Percentiles rank a stretch among this genome's conserved stretches.
These are phyloP conservation scores for Betta splendens DNA, from an alignment of 2,797 vertebrate genomes.

Conservation along the genomic window DNA sequence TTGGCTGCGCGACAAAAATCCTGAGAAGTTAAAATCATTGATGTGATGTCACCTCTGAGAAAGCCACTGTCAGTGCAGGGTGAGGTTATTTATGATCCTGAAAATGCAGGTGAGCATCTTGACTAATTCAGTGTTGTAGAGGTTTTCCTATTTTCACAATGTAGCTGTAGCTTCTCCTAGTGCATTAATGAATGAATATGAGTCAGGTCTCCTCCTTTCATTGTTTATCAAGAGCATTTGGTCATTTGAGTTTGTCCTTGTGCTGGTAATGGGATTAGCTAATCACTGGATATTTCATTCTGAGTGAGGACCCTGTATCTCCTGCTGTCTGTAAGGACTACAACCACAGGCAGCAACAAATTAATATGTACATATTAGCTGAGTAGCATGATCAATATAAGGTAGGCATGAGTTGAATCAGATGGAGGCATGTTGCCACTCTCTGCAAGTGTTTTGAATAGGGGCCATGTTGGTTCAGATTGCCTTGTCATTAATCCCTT, in stretches of 20 bases:
- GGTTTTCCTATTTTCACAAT: slow-evolving; percentile 37
- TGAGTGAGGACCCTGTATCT: slow-evolving; percentile 25
- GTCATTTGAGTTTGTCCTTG: slow-evolving; percentile 51
- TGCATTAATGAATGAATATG: slow-evolving; percentile 27
- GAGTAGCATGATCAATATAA: slow-evolving; percentile 15
- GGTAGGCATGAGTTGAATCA: slow-evolving; percentile 33
- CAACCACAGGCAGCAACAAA: slow-evolving; percentile 33
- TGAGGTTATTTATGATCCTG: slow-evolving; percentile 65
- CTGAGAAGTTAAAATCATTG: slow-evolving; percentile 76
- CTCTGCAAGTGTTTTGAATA: slow-evolving; percentile 65
- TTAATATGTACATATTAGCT: slow-evolving; percentile 32
- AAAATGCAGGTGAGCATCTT: slow-evolving; percentile 57
- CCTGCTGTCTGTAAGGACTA: slow-evolving; percentile 34
- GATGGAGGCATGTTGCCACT: slow-evolving; percentile 60
- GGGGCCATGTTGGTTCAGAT: slow-evolving; percentile 74
- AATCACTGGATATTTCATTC: slow-evolving; percentile 49
- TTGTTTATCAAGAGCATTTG: slow-evolving; percentile 65
- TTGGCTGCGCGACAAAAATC: slow-evolving; percentile 78
- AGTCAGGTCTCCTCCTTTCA: slow-evolving; percentile 34
- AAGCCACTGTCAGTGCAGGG: slow-evolving; percentile 65
- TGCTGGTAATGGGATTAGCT: slow-evolving; percentile 61
- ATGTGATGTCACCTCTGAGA: slow-evolving; percentile 77
- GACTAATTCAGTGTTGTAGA: slow-evolving; percentile 43
- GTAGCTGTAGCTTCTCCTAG: slow-evolving; percentile 20
- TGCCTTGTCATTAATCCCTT: slow-evolving; percentile 76